Conservation (phyloP, 2,888 invertebrate species). For the Synanthedon tipuliformis region DNA sequence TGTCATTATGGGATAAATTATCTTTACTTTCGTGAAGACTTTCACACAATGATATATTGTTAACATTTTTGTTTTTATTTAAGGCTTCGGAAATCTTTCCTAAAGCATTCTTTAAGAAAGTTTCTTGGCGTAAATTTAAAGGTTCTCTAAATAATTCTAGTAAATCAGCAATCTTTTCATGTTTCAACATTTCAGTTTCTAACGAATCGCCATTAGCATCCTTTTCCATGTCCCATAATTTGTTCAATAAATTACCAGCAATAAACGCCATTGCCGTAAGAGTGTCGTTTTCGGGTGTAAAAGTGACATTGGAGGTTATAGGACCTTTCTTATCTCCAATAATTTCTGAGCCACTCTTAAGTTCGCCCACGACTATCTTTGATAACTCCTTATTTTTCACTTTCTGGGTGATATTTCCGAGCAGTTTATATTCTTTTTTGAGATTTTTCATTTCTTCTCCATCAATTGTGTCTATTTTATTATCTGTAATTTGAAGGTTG, state of each 20-base stretch:
- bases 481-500: constrained; percentile 36
- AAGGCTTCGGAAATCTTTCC: constrained; percentile 42
- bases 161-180: constrained; percentile 47
- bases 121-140: constrained; percentile 46
- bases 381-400: constrained; percentile 43
- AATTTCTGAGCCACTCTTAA: constrained; percentile 38
- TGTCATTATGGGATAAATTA: constrained; percentile 4
- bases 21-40: constrained; percentile 23
- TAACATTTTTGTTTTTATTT: constrained; percentile 28
- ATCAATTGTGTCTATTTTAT: constrained; percentile 40
- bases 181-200: constrained; percentile 44
- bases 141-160: constrained; percentile 56
- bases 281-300: constrained; percentile 57
- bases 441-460: constrained; percentile 21
- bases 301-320: constrained; percentile 52
- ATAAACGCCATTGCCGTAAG: constrained; percentile 56
- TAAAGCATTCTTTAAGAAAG: constrained; percentile 44
- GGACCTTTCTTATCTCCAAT: constrained; percentile 39
- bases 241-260: constrained; percentile 56
- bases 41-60: constrained; percentile 42
- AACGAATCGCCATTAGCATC: constrained; percentile 29
- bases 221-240: constrained; percentile 56
- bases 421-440: constrained; percentile 21
- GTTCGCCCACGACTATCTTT: constrained; percentile 49
- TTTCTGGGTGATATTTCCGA: constrained; percentile 33